Evolutionary conservation across 2,888 invertebrate genomes (phyloP).

Genomic region (Drosophila atroscutellata): DNA sequence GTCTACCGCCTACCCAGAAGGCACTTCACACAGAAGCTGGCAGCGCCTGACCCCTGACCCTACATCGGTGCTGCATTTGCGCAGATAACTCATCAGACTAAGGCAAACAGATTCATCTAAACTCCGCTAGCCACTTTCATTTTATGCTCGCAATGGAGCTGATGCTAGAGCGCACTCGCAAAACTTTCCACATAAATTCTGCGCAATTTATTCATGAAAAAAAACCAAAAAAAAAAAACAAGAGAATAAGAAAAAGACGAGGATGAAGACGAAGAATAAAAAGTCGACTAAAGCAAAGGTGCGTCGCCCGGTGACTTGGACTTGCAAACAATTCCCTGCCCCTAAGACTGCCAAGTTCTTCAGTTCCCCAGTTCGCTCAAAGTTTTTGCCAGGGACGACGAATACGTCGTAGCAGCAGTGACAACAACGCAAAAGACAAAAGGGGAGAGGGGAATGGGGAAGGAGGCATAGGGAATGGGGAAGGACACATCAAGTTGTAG

Average conservation of each 20-base stretch:
- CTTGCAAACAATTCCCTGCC: constrained; percentile 43
- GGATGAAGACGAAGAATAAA: constrained; percentile 17
- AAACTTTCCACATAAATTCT: constrained; percentile 79
- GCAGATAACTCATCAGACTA: constrained; percentile 78
- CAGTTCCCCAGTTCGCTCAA: constrained; percentile 11
- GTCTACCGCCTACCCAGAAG: constrained; percentile 18
- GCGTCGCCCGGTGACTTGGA: constrained; percentile 65
- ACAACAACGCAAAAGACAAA: constrained; percentile 28
- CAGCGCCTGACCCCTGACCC: neutral
- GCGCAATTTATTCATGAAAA: constrained; percentile 76
- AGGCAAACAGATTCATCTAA: constrained; percentile 79
- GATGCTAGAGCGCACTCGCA: constrained; percentile 36
- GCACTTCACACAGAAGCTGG: constrained; percentile 15
- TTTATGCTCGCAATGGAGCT: constrained; percentile 42
- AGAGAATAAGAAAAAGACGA: constrained; percentile 5
- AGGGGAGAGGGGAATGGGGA: constrained; percentile 3
- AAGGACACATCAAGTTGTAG: constrained; percentile 65
- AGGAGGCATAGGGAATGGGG: neutral
- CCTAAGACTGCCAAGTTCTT: constrained; percentile 7
- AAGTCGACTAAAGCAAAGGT: constrained; percentile 53
- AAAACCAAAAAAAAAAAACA: neutral
- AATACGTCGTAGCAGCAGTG: constrained; percentile 22
- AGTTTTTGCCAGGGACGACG: constrained; percentile 19
- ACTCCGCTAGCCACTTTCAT: constrained; percentile 77
- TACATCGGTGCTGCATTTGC: constrained; percentile 57